phyloP scores from a whole-genome alignment of 2,797 vertebrate species.

The Myripristis murdjan region DNA sequence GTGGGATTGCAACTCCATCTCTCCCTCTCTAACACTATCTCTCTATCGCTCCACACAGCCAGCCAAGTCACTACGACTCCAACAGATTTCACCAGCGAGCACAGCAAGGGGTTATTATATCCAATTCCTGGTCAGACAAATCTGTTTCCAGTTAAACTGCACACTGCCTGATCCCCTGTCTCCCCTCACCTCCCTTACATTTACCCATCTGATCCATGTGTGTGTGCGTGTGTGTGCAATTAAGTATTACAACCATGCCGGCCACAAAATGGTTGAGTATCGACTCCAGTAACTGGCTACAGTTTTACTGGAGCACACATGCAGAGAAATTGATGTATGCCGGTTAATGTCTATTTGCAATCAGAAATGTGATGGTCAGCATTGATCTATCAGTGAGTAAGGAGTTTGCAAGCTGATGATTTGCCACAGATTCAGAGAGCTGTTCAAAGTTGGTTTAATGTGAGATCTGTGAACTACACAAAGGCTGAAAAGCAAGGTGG shows the following conservation, averaged over 20 bases:
- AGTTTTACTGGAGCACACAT: constrained; percentile 39
- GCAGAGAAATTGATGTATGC: constrained; percentile 22
- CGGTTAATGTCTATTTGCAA: constrained; percentile 47
- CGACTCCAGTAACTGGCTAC: constrained; percentile 40
- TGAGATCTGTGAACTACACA: constrained; percentile 11
- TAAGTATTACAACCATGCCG: constrained; percentile 68
- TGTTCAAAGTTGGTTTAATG: constrained; percentile 30
- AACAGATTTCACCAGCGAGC: constrained; percentile 66
- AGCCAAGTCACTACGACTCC: constrained; percentile 41
- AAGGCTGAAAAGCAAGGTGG: constrained; percentile 29
- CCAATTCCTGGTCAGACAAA: constrained; percentile 66
- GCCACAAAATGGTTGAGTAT: constrained; percentile 50
- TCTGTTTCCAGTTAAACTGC: constrained; percentile 74
- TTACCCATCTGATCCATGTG: constrained; percentile 54
- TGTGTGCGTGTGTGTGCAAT: constrained; percentile 57
- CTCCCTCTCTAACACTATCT: constrained; percentile 21
- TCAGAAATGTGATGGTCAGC: constrained; percentile 46
- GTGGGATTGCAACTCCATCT: constrained; percentile 34
- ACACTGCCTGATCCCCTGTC: constrained; percentile 47
- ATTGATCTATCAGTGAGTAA: constrained; percentile 28
- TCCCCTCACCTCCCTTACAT: constrained; percentile 1
- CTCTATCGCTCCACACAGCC: constrained; percentile 30
- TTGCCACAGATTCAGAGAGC: constrained; percentile 31
- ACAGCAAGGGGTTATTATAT: constrained; percentile 67
- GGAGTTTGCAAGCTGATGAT: constrained; percentile 43